Evolutionary conservation across 2,113 vertebrate genomes (phyloP).

Genomic region (Rhinolophus ferrumequinum): DNA sequence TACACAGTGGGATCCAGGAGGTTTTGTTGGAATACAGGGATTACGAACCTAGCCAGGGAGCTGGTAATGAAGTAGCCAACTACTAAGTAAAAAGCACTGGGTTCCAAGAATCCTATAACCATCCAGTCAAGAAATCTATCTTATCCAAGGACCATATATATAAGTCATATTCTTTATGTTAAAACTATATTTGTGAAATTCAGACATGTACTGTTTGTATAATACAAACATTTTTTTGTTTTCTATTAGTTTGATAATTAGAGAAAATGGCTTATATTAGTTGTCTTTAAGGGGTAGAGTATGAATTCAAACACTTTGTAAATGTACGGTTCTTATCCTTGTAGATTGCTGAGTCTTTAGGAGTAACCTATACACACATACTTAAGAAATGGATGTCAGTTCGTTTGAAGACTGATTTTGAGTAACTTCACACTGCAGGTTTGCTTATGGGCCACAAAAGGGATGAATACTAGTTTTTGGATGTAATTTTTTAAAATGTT

Average conservation of each 20-base stretch:
- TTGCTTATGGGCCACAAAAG: neutral
- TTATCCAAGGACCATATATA: neutral
- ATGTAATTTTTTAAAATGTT: neutral
- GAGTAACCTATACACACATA: neutral
- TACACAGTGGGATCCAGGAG: neutral
- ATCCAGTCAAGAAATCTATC: neutral
- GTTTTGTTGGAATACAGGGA: neutral
- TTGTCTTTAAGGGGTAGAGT: neutral
- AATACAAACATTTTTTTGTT: neutral
- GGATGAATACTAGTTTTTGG: neutral
- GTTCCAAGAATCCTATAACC: neutral
- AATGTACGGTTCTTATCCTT: neutral
- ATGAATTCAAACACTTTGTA: neutral
- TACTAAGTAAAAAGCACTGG: neutral
- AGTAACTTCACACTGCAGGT: neutral
- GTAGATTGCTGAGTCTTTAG: neutral
- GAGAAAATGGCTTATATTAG: conserved; percentile 4
- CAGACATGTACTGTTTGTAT: neutral
- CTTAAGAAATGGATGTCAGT: neutral
- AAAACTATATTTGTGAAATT: conserved; percentile 16
- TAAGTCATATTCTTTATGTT: neutral
- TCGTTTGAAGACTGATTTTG: neutral
- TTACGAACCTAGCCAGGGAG: neutral
- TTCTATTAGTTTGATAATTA: neutral
- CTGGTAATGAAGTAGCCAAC: neutral